Evolutionary conservation across 2,797 vertebrate genomes (phyloP), one percentile per base, ranked within the genome.

Genomic region (Crocodylus rhombifer): DNA sequence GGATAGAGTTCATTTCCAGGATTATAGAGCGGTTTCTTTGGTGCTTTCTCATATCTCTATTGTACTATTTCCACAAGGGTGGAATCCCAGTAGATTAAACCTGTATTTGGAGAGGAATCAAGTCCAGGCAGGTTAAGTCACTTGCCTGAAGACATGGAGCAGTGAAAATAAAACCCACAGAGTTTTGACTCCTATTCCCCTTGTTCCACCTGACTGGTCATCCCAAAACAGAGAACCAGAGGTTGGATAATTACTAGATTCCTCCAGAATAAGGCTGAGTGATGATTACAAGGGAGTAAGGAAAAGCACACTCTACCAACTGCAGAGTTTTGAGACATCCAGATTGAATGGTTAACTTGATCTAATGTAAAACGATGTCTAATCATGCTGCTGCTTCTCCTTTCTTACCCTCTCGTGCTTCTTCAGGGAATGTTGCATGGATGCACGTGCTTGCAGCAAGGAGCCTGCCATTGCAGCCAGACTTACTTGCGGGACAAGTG

Each of bases 391-490:
- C 36, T 67, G 25, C 8, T 82, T 55, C 10, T 86, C 21, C 26
- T 16, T 25, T 33, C 11, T n/a, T 78, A 8, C 17, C 26, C 16
- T 69, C 10, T 16, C 28, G 57, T 33, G 0, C 33, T 93, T 81
- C 90, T 84, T 11, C 95, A 97, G 96, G 96, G 86, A 97, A 96
- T 0, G 33, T 93, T 16, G 96, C 94, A 6, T 93, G 94, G 96
- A 96, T 96, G 95, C 96, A 96, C 0, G 92, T 95, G n/a, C 89
- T 94, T 20, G 96, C 96, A 75, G 94, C 95, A 6, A 91, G 92
- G 80, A 82, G 79, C 17, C 30, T 95, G 90, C 91, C 95, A 89
- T 87, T 95, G 92, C 75, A 94, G 20, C 85, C 96, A 56, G 90
- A 77, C 0, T 0, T 91, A 58, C 91, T 96, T 0, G 75, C 93